Percentiles rank a stretch among this genome's conserved stretches.
phyloP scores from a whole-genome alignment of 2,888 invertebrate genomes.

The Drosophila eohydei region DNA sequence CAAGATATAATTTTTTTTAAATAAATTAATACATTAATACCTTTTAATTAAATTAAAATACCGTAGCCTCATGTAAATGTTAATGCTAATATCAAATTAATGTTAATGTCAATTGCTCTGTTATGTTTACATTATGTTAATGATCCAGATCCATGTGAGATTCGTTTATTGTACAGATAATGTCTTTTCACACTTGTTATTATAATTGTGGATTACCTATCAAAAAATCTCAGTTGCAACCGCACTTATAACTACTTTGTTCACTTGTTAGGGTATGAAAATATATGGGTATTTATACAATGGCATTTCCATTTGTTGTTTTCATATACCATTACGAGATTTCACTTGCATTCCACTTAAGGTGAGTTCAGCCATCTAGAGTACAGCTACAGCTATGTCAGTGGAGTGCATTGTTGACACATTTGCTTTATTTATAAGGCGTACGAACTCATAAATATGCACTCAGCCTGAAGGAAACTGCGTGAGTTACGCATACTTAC shows the following conservation, averaged over 20 bases:
- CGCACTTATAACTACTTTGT: neutral
- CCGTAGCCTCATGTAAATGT: no score
- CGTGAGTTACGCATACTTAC: constrained; percentile 43
- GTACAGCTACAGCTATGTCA: constrained; percentile 23
- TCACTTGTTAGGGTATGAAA: constrained; percentile 25
- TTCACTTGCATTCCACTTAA: constrained; percentile 47
- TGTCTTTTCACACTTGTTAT: no score
- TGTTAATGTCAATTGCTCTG: no score
- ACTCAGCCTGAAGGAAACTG: constrained; percentile 50
- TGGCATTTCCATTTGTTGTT: constrained; percentile 15
- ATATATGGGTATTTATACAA: neutral
- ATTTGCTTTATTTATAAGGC: constrained; percentile 72
- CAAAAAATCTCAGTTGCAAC: neutral
- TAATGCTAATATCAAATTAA: no score
- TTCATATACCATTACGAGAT: constrained; percentile 40
- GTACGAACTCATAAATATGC: constrained; percentile 69
- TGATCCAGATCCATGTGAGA: no score
- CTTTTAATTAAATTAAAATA: no score
- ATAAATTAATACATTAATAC: no score
- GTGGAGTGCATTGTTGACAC: constrained; percentile 76
- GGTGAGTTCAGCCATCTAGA: constrained; percentile 39
- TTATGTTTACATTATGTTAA: no score
- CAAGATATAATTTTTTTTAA: no score
- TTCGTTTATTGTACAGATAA: no score
- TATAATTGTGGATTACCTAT: no score